These are phyloP conservation scores for Hyperoplus lanceolatus DNA, from an alignment of 2,797 vertebrate species.

Conservation along the genomic window DNA sequence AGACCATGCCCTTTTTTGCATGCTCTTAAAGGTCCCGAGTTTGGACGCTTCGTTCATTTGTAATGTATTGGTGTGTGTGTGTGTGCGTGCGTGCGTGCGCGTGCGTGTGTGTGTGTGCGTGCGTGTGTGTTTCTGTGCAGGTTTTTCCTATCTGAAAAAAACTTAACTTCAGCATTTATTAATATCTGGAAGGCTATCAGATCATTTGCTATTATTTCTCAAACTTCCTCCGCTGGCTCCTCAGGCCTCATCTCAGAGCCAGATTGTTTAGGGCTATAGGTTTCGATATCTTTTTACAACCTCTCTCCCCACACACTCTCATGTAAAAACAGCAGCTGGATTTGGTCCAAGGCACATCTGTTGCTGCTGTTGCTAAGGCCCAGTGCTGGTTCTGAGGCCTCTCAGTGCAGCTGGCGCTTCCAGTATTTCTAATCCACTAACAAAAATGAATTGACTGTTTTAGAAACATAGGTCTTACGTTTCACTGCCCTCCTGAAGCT, in stretches of 20 bases:
- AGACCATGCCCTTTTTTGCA: slow-evolving; percentile 60
- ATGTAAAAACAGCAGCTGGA: slow-evolving; percentile 75
- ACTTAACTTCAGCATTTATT: slow-evolving; percentile 30
- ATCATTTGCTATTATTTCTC: slow-evolving; percentile 29
- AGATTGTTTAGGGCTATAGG: slow-evolving; percentile 56
- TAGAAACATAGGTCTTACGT: slow-evolving; percentile 67
- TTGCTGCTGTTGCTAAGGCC: slow-evolving; percentile 24
- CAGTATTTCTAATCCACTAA: slow-evolving; percentile 48
- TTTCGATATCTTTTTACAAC: slow-evolving; percentile 73
- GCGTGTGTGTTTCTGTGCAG: not conserved
- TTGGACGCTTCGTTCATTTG: slow-evolving; percentile 13
- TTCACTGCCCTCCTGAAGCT: slow-evolving; percentile 53
- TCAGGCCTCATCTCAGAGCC: slow-evolving; percentile 34
- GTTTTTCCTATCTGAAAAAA: slow-evolving; percentile 34
- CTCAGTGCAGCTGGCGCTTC: slow-evolving; percentile 67
- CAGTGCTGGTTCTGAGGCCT: slow-evolving; percentile 56
- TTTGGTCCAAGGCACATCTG: slow-evolving; percentile 73
- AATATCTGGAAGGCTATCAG: slow-evolving; percentile 16
- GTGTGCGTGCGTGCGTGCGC: not conserved
- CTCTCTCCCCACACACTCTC: slow-evolving; percentile 55
- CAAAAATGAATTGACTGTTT: slow-evolving; percentile 57
- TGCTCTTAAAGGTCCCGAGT: slow-evolving; percentile 42
- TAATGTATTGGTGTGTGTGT: not conserved
- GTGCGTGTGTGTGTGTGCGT: too few species aligned
- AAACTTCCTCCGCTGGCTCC: slow-evolving; percentile 35